Evolutionary conservation across 2,113 vertebrate genomes (phyloP), one percentile per base, ranked within the genome.

Genomic region (Oreotrochilus melanogaster): DNA sequence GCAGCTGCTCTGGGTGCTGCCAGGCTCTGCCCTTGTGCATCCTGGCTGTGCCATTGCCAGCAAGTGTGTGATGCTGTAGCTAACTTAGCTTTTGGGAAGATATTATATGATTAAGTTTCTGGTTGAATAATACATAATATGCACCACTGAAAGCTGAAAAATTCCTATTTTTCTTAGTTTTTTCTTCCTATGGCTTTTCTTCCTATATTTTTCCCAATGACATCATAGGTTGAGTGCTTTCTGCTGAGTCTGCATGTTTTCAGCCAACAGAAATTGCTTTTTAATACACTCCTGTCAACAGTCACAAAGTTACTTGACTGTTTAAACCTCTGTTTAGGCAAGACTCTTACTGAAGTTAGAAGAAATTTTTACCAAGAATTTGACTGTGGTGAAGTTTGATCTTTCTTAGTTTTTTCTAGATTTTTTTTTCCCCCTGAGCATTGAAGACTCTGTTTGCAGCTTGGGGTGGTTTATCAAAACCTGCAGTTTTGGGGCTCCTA

Each of bases 121-220:
- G 56, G 60, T 66, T 93, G 78, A 93, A 93, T 96, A 78, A 95
- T 95, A 92, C 78, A 88, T 67, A 21, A 0, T 39, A 23, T 0
- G 2, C 48, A 25, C 67, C 88, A 88, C 92, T 86, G 92, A 88
- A 95, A 94, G 39, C 31, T 73, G 50, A 88, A 85, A 61, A 72
- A 71, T 62, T 91, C 48, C 0, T 4, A n/a, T n/a, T n/a, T n/a
- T n/a, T n/a, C n/a, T n/a, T n/a, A n/a, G n/a, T n/a, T n/a, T n/a
- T n/a, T n/a, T n/a, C n/a, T n/a, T n/a, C n/a, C n/a, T n/a, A n/a
- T n/a, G 3, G 42, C 22, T 48, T 64, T 91, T 64, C 57, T 70
- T 61, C 13, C 5, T 57, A 1, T 5, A 43, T 73, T 56, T 33
- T n/a, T 25, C 22, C 24, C 22, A 15, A 21, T 80, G 78, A 6